phyloP scores from a whole-genome alignment of 2,797 vertebrate species.

The Argyrosomus regius region DNA sequence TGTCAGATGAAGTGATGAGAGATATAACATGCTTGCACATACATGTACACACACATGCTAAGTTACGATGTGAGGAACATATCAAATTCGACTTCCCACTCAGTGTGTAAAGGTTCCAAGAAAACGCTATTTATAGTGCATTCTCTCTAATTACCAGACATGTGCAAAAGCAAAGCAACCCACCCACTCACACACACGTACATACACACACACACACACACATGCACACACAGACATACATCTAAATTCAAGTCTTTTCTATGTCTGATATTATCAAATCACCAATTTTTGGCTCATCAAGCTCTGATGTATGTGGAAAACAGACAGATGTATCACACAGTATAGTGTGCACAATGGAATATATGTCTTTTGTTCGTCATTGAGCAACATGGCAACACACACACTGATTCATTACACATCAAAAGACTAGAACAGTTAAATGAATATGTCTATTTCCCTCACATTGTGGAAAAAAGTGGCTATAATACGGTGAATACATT shows the following conservation, averaged over 20 bases:
- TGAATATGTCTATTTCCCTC: background rate
- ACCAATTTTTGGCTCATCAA: conserved; percentile 34
- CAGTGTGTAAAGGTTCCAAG: conserved; percentile 44
- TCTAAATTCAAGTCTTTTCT: conserved; percentile 12
- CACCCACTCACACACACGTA: conserved; percentile 30
- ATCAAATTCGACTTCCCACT: conserved; percentile 54
- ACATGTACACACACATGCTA: background rate
- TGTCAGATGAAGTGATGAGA: conserved; percentile 35
- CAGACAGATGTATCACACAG: conserved; percentile 3
- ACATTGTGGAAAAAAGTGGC: too few relatives aligned
- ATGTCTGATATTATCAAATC: conserved; percentile 36
- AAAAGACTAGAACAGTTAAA: background rate
- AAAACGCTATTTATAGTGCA: conserved; percentile 62
- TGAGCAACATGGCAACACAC: conserved; percentile 9
- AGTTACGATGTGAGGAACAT: conserved; percentile 17
- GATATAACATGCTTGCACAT: background rate
- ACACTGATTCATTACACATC: background rate
- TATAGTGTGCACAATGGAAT: background rate
- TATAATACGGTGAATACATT: too few relatives aligned
- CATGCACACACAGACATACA: background rate
- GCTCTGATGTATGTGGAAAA: conserved; percentile 6
- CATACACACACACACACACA: conserved; percentile 1
- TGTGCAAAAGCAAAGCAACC: conserved; percentile 50
- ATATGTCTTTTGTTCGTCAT: background rate
- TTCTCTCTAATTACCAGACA: conserved; percentile 57